Evolutionary conservation across 2,797 vertebrate genomes (phyloP), one percentile per base, ranked within the genome.

Genomic region (Acipenser ruthenus): DNA sequence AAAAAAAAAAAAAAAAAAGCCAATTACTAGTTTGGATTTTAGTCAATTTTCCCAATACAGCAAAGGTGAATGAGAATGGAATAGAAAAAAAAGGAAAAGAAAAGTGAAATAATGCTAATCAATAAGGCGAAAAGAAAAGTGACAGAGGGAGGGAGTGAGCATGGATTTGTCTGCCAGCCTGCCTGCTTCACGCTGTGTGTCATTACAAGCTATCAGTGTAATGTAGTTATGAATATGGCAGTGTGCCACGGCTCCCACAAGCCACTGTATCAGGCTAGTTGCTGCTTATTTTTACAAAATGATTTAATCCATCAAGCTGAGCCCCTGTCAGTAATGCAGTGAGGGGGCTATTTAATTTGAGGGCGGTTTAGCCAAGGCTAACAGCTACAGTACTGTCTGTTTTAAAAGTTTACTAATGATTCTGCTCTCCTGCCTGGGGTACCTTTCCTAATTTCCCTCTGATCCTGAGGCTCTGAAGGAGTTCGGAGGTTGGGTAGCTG

Each of bases 211-310:
- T 37, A 55, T 37, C 23, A 49, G 23, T 37, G 53, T 13, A 13
- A 23, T 61, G 8, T 60, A 37, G 23, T 48, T 66, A 55, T 58
- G 65, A 59, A 48, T 15, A 13, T 66, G 65, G 65, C 55, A 18
- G 53, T 5, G 53, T 49, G 56, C 65, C 52, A 58, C 4, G 12
- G 13, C 55, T 58, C 55, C 9, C 10, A 10, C 12, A 6, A 6
- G 55, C 55, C 13, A 11, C 55, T 58, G 55, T 3, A 58, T 58
- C 6, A 58, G 12, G 11, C 50, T 55, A 66, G 55, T 13, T 2
- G 55, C 55, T 66, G 23, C 23, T 37, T 2, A 37, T 37, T 37
- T 66, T 59, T 66, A 7, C 2, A 15, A 10, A 49, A 56, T 48
- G 53, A 59, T 15, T 66, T 51, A 59, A n/a, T 47, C 65, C 60